Conservation (phyloP, 2,797 vertebrate genomes). For the Pseudopleuronectes americanus region DNA sequence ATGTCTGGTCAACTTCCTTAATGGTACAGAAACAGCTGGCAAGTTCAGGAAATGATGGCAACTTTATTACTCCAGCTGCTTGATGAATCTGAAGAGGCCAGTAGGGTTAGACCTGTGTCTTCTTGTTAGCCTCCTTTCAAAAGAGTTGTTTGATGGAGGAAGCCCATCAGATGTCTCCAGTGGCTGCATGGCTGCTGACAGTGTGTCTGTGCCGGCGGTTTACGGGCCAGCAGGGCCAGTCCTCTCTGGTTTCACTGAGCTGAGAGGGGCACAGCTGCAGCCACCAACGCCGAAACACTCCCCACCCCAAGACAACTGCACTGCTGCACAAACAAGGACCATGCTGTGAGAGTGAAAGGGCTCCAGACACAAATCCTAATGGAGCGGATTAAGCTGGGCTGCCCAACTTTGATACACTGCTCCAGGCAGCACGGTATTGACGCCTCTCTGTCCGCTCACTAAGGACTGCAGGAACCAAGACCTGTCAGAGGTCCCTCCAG, state of each 20-base stretch:
- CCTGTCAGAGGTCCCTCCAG: conserved; percentile 68
- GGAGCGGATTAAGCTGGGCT: conserved; percentile 74
- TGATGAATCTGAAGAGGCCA: conserved; percentile 15
- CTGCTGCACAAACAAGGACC: conserved; percentile 84
- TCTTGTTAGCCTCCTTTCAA: conserved; percentile 22
- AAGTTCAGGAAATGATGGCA: not conserved
- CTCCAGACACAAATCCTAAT: conserved; percentile 74
- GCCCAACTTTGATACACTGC: conserved; percentile 66
- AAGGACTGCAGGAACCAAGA: conserved; percentile 36
- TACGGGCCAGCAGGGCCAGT: conserved; percentile 76
- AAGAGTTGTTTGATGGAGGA: conserved; percentile 26
- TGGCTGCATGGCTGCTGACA: conserved; percentile 76
- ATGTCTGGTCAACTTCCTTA: conserved; percentile 45
- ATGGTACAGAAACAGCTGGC: conserved; percentile 39
- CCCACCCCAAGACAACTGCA: conserved; percentile 87
- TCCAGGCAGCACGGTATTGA: conserved; percentile 52
- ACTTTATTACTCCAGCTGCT: conserved; percentile 59
- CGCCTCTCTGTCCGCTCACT: conserved; percentile 46
- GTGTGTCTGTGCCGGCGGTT: conserved; percentile 70
- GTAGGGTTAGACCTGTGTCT: conserved; percentile 14
- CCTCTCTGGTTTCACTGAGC: conserved; percentile 86
- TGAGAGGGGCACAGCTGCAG: conserved; percentile 90
- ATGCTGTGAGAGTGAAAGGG: conserved; percentile 83
- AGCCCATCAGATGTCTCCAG: conserved; percentile 43
- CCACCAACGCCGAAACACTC: conserved; percentile 67